Base-by-base conservation (phyloP, 2,113 vertebrate species). In the Puma concolor region DNA sequence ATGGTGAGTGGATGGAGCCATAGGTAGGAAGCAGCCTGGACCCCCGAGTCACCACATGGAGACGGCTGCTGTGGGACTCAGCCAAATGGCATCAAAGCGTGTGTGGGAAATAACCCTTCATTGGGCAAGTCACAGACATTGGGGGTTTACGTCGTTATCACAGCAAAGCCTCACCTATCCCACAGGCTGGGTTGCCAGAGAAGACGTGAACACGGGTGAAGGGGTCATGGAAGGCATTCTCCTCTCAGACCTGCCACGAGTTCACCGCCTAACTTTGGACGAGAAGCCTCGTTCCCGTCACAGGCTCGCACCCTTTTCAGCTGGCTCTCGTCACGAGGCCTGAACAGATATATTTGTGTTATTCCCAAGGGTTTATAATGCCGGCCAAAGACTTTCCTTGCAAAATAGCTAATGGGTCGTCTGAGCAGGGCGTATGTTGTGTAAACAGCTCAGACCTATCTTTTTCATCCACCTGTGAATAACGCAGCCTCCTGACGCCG, bases 211-310 rank as follows among this genome's bases (percentile, higher is more conserved):
- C 21, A 3, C 36, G 0, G 41, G 1, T 0, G 23, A 33, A 64
- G 27, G 60, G 10, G 23, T 25, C 21, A 16, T 0, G 3, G 10
- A 21, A 67, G 27, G 41, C 33, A 1, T 0, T 69, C 66, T 31
- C 2, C 0, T 36, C 48, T 50, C 29, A 77, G 17, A 31, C 15
- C 29, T 19, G 63, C 52, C 29, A 0, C 0, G 14, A 82, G 60
- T 17, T 82, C 14, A 23, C 38, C 1, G 23, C 54, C 57, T 33
- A 15, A 10, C 33, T 82, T 67, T 9, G 38, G 31, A n/a, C 0
- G 0, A 79, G 36, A 41, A 72, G 48, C 27, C 64, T 57, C 14
- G 13, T 2, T 66, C 50, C 50, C 9, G 29, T 8, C 6, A 63
- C 1, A 25, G 36, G n/a, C 23, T 31, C 23, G 17, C 21, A 31